Base-by-base conservation (phyloP, 2,113 vertebrate genomes). In the Plecotus auritus region DNA sequence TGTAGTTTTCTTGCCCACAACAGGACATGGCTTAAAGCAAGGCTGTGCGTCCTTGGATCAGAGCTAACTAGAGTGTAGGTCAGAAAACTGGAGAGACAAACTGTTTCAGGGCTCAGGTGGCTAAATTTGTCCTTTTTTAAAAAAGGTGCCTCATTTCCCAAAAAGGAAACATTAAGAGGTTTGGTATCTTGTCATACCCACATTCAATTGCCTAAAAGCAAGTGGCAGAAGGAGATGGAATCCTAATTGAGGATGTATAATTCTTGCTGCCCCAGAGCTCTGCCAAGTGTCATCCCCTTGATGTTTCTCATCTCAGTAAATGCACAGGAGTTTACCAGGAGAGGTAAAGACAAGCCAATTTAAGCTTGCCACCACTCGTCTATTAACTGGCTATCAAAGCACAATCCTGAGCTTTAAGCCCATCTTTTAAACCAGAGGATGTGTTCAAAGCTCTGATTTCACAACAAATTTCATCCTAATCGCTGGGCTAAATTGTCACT, bases 291-390 rank as follows among this genome's bases (percentile, higher is more conserved):
- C 56, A 64, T 89, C 93, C 42, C 54, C 51, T 91, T 70, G 9
- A 66, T 56, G 40, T 59, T 70, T 73, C 16, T 45, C 80, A 9
- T 26, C 87, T 96, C 97, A 87, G 0, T 30, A 77, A 26, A 96
- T 97, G 94, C 72, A 9, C 92, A 72, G 93, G 97, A 93, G 97
- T 94, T 97, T 98, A 94, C 77, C 96, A 93, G 96, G 45, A 93
- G 28, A 66, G 74, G 94, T 96, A 97, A 98, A 97, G 97, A 97
- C 91, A 95, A 97, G 95, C 94, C 96, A 64, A 83, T 95, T 98
- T 96, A 96, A 90, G 89, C 95, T 97, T 93, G 93, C 96, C 96
- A 95, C 1, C 67, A 40, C 87, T 97, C 97, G 94, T 96, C 97
- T 96, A 87, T 92, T 97, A 91, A 69, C 81, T 23, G 84, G 91